A percentile compares a stretch with the other conserved stretches of the same genome.
Conservation (phyloP, 2,888 invertebrate genomes). For the Atethmia centrago region DNA sequence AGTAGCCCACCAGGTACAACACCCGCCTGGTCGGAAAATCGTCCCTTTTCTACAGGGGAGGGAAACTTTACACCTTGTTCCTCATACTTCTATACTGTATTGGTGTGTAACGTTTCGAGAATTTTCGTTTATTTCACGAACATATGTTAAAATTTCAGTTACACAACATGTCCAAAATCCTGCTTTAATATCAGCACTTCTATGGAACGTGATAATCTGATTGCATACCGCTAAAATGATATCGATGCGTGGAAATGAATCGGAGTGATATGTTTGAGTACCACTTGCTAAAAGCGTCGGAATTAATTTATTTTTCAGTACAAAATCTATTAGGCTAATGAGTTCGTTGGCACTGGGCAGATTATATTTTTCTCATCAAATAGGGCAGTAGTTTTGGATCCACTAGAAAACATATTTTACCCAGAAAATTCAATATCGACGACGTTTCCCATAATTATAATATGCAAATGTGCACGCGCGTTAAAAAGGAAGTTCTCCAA, state of each 20-base stretch:
- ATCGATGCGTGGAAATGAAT: constrained; percentile 38
- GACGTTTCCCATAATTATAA: constrained; percentile 30
- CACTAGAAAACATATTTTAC: background rate
- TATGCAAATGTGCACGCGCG: constrained; percentile 44
- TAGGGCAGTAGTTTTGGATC: background rate
- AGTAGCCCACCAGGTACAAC: too few relatives aligned
- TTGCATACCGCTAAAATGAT: constrained; percentile 22
- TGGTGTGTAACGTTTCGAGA: background rate
- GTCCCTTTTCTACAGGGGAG: too few relatives aligned
- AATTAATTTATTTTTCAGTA: constrained; percentile 30
- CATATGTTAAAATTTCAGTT: background rate
- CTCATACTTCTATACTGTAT: too few relatives aligned
- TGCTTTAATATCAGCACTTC: constrained; percentile 22
- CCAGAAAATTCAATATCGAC: constrained; percentile 30
- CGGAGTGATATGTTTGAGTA: constrained; percentile 30
- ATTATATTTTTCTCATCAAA: background rate
- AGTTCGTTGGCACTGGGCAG: background rate
- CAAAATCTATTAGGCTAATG: background rate
- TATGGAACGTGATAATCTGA: constrained; percentile 14
- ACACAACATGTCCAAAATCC: background rate
- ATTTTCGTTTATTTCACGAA: background rate
- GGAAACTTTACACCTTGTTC: too few relatives aligned
- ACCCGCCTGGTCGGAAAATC: too few relatives aligned
- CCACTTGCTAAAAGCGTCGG: constrained; percentile 22
- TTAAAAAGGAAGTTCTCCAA: constrained; percentile 50